Base-by-base conservation (phyloP, 1,140 invertebrate species). In the Subanguina moxae region DNA sequence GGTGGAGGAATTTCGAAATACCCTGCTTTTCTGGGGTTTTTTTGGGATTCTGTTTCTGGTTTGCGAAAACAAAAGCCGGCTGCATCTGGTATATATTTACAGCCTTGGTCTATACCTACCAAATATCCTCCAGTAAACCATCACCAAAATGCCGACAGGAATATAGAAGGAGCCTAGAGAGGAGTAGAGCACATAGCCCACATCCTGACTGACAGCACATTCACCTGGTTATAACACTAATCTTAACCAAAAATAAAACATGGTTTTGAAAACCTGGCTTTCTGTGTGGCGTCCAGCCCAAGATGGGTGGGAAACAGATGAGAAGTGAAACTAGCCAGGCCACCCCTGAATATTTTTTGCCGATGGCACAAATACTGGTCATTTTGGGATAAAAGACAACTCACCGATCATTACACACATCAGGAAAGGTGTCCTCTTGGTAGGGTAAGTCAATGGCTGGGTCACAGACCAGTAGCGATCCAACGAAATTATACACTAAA, bases 261-360 rank as follows among this genome's bases (percentile, higher is more conserved):
- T n/a, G n/a, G n/a, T n/a, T n/a, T n/a, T n/a, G n/a, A n/a, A 13
- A 11, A n/a, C 57, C 57, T 58, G 57, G 57, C 23, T 61, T 61
- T 1, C 58, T 5, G 8, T 61, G 45, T 28, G 77, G 74, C 21
- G 67, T 91, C 94, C 94, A 97, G 0, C 94, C 94, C 32, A 97
- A 87, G 27, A 98, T 85, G 8, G 94, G 94, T 1, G 94, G 94
- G 73, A 97, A 92, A 83, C 93, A 97, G 65, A 97, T 92, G 19
- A 95, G 87, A 5, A 90, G 92, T 0, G 92, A 94, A 77, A 96
- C 87, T 21, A 93, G 86, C 94, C 94, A 97, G 21, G 97, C 93
- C n/a, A 74, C 62, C 19, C 83, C 85, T 65, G 70, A 68, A 85
- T 84, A 66, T 86, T 86, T 38, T 38, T 38, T 38, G 32, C 3